Conservation (phyloP, 2,888 invertebrate species). For the Philhelius pedissequus region DNA sequence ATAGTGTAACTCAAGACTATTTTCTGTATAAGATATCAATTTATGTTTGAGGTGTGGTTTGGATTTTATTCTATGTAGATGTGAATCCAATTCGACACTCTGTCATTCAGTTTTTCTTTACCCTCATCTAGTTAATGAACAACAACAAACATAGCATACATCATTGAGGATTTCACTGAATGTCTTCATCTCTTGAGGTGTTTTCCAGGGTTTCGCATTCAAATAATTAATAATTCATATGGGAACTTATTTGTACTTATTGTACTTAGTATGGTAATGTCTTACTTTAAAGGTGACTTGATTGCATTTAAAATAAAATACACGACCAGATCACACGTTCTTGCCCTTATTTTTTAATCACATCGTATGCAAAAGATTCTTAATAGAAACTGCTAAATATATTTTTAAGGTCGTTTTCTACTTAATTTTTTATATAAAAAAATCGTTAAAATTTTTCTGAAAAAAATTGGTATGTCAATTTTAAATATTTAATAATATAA, state of each 20-base stretch:
- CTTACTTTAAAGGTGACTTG: constrained; percentile 14
- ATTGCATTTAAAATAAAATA: neutral
- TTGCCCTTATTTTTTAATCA: too few species aligned
- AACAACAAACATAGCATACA: neutral
- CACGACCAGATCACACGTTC: too few species aligned
- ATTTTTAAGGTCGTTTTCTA: too few species aligned
- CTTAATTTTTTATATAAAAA: too few species aligned
- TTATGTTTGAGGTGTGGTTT: constrained; percentile 16
- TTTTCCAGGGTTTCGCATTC: constrained; percentile 6
- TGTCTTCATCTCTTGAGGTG: neutral
- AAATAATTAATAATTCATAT: constrained; percentile 48
- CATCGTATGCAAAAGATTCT: too few species aligned
- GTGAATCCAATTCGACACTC: neutral
- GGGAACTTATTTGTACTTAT: constrained; percentile 40
- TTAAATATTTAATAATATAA: too few species aligned
- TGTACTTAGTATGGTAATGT: constrained; percentile 22
- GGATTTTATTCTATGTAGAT: constrained; percentile 9
- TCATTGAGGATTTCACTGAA: neutral
- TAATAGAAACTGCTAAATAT: too few species aligned
- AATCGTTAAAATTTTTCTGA: too few species aligned
- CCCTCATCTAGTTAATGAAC: neutral
- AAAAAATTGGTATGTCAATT: too few species aligned
- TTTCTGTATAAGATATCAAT: constrained; percentile 1
- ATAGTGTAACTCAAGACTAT: constrained; percentile 1
- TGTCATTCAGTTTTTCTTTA: neutral